phyloP scores from a whole-genome alignment of 2,888 invertebrate genomes.

The Acanthosoma haemorrhoidale region DNA sequence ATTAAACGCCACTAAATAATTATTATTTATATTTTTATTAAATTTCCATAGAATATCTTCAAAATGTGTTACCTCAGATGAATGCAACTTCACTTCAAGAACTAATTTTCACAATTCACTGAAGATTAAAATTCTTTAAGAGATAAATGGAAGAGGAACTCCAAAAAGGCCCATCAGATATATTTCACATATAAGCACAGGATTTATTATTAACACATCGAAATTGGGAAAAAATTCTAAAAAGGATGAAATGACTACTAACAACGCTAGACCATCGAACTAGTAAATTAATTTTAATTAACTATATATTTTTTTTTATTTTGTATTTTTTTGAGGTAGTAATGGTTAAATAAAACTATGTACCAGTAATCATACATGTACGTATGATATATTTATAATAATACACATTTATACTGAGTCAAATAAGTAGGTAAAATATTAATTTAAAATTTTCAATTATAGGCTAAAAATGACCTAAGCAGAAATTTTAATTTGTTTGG shows the following conservation, averaged over 20 bases:
- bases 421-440: slow-evolving; percentile 24
- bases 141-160: slow-evolving; percentile 37
- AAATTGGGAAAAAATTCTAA: slow-evolving; percentile 12
- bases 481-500: slow-evolving; percentile 9
- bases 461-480: slow-evolving; percentile 31
- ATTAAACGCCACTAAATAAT: neutral
- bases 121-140: neutral
- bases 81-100: neutral
- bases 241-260: slow-evolving; percentile 5
- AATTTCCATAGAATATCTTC: neutral
- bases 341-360: slow-evolving; percentile 30
- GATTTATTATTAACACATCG: slow-evolving; percentile 6
- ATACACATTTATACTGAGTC: slow-evolving; percentile 28
- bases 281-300: slow-evolving; percentile 5
- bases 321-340: slow-evolving; percentile 34
- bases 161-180: slow-evolving; percentile 24
- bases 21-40: neutral
- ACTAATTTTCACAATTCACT: neutral
- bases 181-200: slow-evolving; percentile 11
- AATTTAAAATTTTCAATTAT: slow-evolving; percentile 23
- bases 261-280: slow-evolving; percentile 8
- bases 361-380: slow-evolving; percentile 15
- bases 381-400: slow-evolving; percentile 20
- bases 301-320: slow-evolving; percentile 18
- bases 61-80: slow-evolving; percentile 10